Evolutionary conservation across 2,797 vertebrate genomes (phyloP).

Genomic region (Coccyzus lansbergi): DNA sequence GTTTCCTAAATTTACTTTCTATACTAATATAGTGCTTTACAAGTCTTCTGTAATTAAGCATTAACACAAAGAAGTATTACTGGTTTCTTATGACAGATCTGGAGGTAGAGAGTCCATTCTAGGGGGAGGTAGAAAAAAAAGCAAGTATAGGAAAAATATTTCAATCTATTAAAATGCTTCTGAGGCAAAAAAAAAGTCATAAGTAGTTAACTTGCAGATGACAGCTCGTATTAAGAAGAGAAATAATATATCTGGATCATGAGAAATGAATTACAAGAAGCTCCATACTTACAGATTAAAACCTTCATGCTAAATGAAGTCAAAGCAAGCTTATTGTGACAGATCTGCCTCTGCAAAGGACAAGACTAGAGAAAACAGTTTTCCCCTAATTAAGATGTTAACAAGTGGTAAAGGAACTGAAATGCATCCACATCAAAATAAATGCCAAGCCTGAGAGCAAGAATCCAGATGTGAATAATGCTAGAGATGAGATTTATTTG

Average conservation of each 20-base stretch:
- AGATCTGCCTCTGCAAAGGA: not conserved
- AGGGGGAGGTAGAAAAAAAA: not conserved
- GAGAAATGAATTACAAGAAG: not conserved
- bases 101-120: not conserved
- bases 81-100: not conserved
- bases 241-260: not conserved
- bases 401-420: not conserved
- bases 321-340: not conserved
- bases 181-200: not conserved
- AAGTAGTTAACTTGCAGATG: not conserved
- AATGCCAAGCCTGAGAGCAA: not conserved
- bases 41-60: not conserved
- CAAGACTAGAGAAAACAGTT: not conserved
- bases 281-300: not conserved
- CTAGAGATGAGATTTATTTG: not conserved
- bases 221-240: not conserved
- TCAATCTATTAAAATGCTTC: not conserved
- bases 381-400: not conserved
- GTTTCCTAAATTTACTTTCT: not conserved
- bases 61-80: not conserved
- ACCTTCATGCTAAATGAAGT: not conserved
- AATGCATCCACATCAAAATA: not conserved
- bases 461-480: not conserved
- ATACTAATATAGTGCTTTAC: not conserved
- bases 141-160: not conserved